Base-by-base conservation (phyloP, 2,113 vertebrate genomes). In the Macaca nemestrina region DNA sequence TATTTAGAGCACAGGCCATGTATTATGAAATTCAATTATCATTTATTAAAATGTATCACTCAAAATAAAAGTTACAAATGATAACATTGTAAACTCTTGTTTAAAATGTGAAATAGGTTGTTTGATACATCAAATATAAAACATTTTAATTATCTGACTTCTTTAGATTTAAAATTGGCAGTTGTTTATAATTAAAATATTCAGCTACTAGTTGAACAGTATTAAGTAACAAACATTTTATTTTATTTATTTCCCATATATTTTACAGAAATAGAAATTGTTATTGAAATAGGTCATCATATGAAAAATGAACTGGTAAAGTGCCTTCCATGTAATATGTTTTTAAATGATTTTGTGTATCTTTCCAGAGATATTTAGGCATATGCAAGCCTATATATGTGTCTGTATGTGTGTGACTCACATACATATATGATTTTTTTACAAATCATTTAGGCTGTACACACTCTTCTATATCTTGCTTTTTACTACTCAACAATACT, bases 81-180 rank as follows among this genome's bases (percentile, higher is more conserved):
- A 88, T 12, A 88, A 75, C 76, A 68, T 45, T 80, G 35, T 94
- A 85, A 76, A 8, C n/a, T 27, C 23, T 48, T 88, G 4, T 91
- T 95, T 89, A 76, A 92, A 75, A 95, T 73, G 1, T 48, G 38
- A 93, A 79, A 75, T 79, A 32, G 14, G 8, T 81, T 82, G 32
- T 52, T 83, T 81, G 6, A 45, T 68, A 85, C 27, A 38, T 86
- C 93, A 32, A 93, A 35, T 78, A 45, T 18, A 64, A 82, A 32
- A 68, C 40, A 61, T 85, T 90, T 90, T 95, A 50, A 85, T 30
- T 95, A 86, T 23, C 55, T 95, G 22, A 93, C 48, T 40, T 82
- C 79, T 82, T 89, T 72, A 89, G 12, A 67, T 82, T 96, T 89
- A 88, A 75, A 59, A 88, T 81, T 64, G 23, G 6, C 40, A 90